phyloP scores from a whole-genome alignment of 2,113 vertebrate species.

The Prolemur simus region DNA sequence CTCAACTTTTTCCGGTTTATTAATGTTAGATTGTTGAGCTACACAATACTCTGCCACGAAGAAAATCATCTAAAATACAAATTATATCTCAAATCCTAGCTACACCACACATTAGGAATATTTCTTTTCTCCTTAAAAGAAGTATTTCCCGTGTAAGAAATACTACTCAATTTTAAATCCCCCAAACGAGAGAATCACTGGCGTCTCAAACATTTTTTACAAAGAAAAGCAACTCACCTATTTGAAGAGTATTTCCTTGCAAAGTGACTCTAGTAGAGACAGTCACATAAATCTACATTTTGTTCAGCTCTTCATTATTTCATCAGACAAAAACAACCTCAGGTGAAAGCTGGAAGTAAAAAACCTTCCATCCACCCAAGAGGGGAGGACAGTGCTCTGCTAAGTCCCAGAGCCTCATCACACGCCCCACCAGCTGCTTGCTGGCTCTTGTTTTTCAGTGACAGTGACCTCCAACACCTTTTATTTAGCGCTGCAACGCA shows the following conservation, averaged over 20 bases:
- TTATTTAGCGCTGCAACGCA: slow-evolving; percentile 19
- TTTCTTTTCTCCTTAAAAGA: slow-evolving; percentile 16
- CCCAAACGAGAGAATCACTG: not conserved
- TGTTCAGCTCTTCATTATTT: slow-evolving; percentile 68
- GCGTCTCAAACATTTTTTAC: not conserved
- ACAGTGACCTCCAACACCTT: slow-evolving; percentile 58
- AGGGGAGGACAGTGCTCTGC: not conserved
- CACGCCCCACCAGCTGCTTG: slow-evolving; percentile 35
- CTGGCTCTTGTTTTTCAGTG: slow-evolving; percentile 11
- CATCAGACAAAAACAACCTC: slow-evolving; percentile 9
- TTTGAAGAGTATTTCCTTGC: slow-evolving; percentile 65
- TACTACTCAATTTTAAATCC: not conserved
- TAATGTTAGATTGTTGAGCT: not conserved
- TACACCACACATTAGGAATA: not conserved
- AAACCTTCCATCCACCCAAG: not conserved
- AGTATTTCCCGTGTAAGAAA: not conserved
- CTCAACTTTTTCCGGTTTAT: slow-evolving; percentile 2
- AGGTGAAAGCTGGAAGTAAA: slow-evolving; percentile 34
- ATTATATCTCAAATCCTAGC: not conserved
- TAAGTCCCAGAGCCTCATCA: slow-evolving; percentile 7
- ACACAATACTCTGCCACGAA: not conserved
- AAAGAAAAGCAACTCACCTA: slow-evolving; percentile 64
- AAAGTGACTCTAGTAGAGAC: slow-evolving; percentile 51
- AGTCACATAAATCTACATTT: not conserved
- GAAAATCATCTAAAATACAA: slow-evolving; percentile 29